Percentiles rank a stretch among this genome's conserved stretches.
Evolutionary conservation across 1,140 invertebrate species (phyloP).

Genomic region (Trinorchestia longiramus): DNA sequence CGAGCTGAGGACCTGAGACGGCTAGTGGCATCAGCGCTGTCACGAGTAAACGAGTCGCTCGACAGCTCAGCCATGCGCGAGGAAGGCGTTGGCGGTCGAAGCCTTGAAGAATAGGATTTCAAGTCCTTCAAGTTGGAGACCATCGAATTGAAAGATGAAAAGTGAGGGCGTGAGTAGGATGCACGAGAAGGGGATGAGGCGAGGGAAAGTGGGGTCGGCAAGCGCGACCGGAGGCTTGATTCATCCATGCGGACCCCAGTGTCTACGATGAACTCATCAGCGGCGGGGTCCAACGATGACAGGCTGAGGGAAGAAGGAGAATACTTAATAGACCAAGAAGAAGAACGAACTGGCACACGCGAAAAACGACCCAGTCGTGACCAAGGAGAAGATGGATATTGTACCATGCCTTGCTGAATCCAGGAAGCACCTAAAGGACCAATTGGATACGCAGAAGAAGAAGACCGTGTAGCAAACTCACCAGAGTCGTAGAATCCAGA

Average conservation of each 20-base stretch:
- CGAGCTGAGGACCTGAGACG: conserved; percentile 26
- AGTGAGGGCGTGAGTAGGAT: background rate
- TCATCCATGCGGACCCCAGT: conserved; percentile 72
- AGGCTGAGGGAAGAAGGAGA: conserved; percentile 66
- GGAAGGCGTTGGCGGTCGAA: conserved; percentile 9
- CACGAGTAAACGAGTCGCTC: background rate
- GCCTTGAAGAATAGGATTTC: conserved; percentile 15
- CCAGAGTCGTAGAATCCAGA: conserved; percentile 58
- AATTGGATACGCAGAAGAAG: conserved; percentile 65
- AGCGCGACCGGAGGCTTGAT: conserved; percentile 59
- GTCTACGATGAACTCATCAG: conserved; percentile 73
- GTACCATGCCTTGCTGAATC: conserved; percentile 61
- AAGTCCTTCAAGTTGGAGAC: conserved; percentile 29
- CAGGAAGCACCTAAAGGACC: conserved; percentile 66
- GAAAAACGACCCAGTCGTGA: conserved; percentile 17
- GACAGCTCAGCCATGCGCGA: background rate
- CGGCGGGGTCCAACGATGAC: conserved; percentile 67
- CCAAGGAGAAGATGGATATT: conserved; percentile 60
- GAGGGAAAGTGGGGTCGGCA: conserved; percentile 58
- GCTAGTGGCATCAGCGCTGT: background rate
- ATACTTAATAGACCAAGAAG: conserved; percentile 65
- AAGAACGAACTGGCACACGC: conserved; percentile 59
- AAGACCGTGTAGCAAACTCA: conserved; percentile 65
- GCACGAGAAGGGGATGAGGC: background rate
- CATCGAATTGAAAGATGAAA: background rate